Percentiles rank a stretch among this genome's conserved stretches.
Conservation (phyloP, 1,140 invertebrate genomes). For the Luehdorfia chinensis region DNA sequence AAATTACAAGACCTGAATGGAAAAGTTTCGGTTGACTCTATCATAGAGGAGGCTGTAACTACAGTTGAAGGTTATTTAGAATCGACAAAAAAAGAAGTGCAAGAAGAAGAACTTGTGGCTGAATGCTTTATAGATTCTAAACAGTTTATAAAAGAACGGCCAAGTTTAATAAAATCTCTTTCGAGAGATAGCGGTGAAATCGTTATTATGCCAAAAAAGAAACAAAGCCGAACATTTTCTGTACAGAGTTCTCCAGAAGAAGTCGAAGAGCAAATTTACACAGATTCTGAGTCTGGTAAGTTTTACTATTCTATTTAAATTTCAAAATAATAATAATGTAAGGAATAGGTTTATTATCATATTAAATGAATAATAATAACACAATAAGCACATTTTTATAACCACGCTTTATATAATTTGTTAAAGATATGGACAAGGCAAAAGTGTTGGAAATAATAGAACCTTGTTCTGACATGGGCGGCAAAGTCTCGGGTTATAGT, state of each 20-base stretch:
- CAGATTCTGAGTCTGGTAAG: slow-evolving; percentile 75
- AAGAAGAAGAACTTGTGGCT: slow-evolving; percentile 35
- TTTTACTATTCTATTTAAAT: slow-evolving; percentile 5
- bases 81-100: slow-evolving; percentile 33
- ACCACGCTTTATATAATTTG: slow-evolving; percentile 7
- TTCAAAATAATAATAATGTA: neutral
- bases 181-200: slow-evolving; percentile 69
- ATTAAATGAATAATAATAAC: neutral
- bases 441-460: slow-evolving; percentile 76
- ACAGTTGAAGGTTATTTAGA: slow-evolving; percentile 62
- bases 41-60: slow-evolving; percentile 65
- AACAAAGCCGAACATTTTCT: slow-evolving; percentile 67
- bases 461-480: slow-evolving; percentile 67
- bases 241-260: slow-evolving; percentile 76
- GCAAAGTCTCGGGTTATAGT: slow-evolving; percentile 54
- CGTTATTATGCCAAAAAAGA: slow-evolving; percentile 67
- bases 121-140: slow-evolving; percentile 38
- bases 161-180: slow-evolving; percentile 59
- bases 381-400: too few relatives aligned
- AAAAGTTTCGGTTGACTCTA: slow-evolving; percentile 63
- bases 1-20: slow-evolving; percentile 42
- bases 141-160: slow-evolving; percentile 50
- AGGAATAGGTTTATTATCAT: neutral
- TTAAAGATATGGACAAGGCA: slow-evolving; percentile 74
- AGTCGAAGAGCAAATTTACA: slow-evolving; percentile 76